These are phyloP conservation scores for Acromyrmex charruanus DNA, from an alignment of 1,140 invertebrate species.

Conservation along the genomic window DNA sequence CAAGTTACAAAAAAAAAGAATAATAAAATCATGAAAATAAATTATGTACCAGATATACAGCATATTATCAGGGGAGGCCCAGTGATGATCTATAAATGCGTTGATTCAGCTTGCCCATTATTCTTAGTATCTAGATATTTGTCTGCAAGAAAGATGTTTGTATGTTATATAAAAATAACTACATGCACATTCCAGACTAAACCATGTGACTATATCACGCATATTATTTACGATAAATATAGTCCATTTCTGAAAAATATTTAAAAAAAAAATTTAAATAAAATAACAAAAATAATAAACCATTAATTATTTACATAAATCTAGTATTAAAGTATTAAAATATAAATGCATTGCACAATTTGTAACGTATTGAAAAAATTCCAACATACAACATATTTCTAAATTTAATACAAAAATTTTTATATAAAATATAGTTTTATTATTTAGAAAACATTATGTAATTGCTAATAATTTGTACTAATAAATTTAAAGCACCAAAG, in stretches of 20 bases:
- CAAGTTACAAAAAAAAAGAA: conserved; percentile 29
- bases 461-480: not conserved
- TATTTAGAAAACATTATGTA: not conserved
- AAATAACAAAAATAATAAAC: conserved; percentile 2
- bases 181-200: conserved; percentile 63
- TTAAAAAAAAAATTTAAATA: not conserved
- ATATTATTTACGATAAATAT: conserved; percentile 32
- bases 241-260: conserved; percentile 46
- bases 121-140: conserved; percentile 86
- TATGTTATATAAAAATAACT: conserved; percentile 77
- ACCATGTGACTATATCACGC: conserved; percentile 32
- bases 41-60: conserved; percentile 85
- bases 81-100: conserved; percentile 85
- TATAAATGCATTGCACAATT: conserved; percentile 14
- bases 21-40: conserved; percentile 82
- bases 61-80: conserved; percentile 83
- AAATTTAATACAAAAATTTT: not conserved
- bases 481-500: not conserved
- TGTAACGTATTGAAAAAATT: conserved; percentile 7
- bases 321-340: not conserved
- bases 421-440: conserved; percentile 1
- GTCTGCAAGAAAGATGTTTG: conserved; percentile 86
- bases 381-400: not conserved
- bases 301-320: not conserved
- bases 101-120: conserved; percentile 86